Base-by-base conservation (phyloP, 2,113 vertebrate species). In the Camarhynchus parvulus region DNA sequence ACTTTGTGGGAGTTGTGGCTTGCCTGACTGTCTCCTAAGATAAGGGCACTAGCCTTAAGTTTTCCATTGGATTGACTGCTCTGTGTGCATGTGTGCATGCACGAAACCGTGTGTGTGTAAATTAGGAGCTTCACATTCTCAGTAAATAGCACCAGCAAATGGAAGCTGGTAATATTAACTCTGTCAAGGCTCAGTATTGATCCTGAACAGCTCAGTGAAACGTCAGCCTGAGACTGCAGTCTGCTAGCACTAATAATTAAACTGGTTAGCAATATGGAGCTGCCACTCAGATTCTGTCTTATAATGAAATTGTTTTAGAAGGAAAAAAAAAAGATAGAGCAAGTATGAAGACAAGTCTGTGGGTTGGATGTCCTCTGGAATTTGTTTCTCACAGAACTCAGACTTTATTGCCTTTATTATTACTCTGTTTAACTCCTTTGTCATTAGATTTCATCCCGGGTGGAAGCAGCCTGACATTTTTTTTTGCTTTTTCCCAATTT, bases 111-210 rank as follows among this genome's bases (percentile, higher is more conserved):
- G 83, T 86, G 89, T 90, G 90, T 94, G 88, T 90, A 95, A 96
- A 96, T 95, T 88, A 92, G 90, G 85, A 87, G 72, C 72, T 91
- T 92, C 92, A 90, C 79, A 77, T 92, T 95, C 83, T 96, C 92
- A 91, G 93, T 95, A 97, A 96, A 96, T 84, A 95, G 83, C 93
- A 96, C 44, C 83, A 89, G 93, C 88, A 95, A 97, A 97, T 96
- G 94, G 90, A 96, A 96, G 83, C 80, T 88, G 85, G 96, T 95
- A 92, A 95, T 96, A 96, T 95, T 96, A 97, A 97, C 95, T 96
- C 96, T 90, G 93, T 90, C 96, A 95, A 95, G 93, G 92, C 90
- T 96, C 83, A 78, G 83, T 96, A 97, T 97, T 96, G 95, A 97
- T 96, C 85, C 79, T 64, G 52, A 95, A 33, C 75, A 81, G 90